phyloP scores from a whole-genome alignment of 2,797 vertebrate species.

The Eulemur albifrons region DNA sequence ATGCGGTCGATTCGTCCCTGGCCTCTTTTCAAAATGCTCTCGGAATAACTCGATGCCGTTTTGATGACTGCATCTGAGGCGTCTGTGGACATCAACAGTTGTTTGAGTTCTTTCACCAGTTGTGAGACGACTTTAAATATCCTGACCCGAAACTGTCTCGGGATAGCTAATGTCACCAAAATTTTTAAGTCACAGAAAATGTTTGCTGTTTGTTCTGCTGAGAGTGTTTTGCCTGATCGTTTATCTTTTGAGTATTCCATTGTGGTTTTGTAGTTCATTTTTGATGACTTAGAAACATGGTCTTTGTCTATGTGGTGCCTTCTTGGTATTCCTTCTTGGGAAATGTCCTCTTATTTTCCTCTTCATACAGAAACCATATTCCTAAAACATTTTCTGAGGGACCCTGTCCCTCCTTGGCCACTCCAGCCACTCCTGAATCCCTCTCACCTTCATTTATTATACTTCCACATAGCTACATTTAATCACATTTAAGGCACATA shows the following conservation, averaged over 20 bases:
- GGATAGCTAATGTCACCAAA: neutral
- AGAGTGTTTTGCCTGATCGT: neutral
- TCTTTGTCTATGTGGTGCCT: neutral
- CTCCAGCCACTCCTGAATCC: neutral
- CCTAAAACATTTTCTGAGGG: neutral
- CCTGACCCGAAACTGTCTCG: neutral
- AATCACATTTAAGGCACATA: neutral
- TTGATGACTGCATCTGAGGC: neutral
- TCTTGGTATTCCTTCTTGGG: neutral
- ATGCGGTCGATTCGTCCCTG: too few species aligned
- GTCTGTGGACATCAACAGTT: rapidly evolving
- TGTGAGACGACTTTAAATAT: neutral
- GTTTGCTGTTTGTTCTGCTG: neutral
- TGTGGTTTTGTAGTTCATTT: neutral
- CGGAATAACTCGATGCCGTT: neutral
- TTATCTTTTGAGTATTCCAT: neutral
- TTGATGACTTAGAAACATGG: neutral
- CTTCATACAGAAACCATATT: neutral
- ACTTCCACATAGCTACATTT: neutral
- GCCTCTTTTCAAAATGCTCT: neutral
- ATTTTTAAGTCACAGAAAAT: neutral
- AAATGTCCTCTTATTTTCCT: neutral
- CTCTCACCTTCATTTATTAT: neutral
- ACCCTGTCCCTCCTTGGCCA: neutral
- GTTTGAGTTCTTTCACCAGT: neutral